Percentiles rank a stretch among this genome's conserved stretches.
Conservation (phyloP, 2,797 vertebrate genomes). For the Mormyrops boulengeri region DNA sequence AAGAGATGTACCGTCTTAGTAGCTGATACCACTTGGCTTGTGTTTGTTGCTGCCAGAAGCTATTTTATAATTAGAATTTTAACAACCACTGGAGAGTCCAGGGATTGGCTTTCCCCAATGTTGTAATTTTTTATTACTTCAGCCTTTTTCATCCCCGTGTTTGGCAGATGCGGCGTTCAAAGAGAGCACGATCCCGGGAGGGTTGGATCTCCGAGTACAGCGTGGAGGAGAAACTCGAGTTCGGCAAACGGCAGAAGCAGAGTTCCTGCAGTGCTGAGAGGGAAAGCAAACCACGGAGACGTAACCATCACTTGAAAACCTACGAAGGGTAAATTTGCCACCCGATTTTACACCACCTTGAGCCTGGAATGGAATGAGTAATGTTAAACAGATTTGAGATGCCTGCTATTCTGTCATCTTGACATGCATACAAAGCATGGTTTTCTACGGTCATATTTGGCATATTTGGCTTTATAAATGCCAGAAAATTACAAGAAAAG, state of each 20-base stretch:
- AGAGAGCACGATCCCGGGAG: slow-evolving; percentile 60
- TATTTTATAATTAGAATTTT: slow-evolving; percentile 21
- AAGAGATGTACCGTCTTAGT: background rate
- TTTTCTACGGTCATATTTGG: background rate
- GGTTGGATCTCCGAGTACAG: slow-evolving; percentile 61
- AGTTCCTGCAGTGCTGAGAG: slow-evolving; percentile 59
- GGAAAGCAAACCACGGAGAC: slow-evolving; percentile 60
- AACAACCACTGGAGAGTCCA: slow-evolving; percentile 28
- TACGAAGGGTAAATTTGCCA: slow-evolving; percentile 64
- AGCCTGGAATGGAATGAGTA: background rate
- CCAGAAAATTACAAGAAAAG: background rate
- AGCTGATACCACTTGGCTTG: background rate
- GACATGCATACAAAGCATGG: no score
- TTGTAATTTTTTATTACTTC: slow-evolving; percentile 31
- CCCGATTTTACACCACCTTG: background rate
- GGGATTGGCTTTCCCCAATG: slow-evolving; percentile 29
- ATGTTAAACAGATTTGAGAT: background rate
- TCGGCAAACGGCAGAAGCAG: slow-evolving; percentile 61
- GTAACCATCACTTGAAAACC: slow-evolving; percentile 45
- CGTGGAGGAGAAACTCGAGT: slow-evolving; percentile 63
- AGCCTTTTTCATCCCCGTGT: slow-evolving; percentile 23
- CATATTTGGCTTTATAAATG: background rate
- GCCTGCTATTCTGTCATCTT: background rate
- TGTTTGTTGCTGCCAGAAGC: background rate
- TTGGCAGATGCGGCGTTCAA: slow-evolving; percentile 66